Evolutionary conservation across 1,140 invertebrate genomes (phyloP).

Genomic region (Macrobrachium nipponense): DNA sequence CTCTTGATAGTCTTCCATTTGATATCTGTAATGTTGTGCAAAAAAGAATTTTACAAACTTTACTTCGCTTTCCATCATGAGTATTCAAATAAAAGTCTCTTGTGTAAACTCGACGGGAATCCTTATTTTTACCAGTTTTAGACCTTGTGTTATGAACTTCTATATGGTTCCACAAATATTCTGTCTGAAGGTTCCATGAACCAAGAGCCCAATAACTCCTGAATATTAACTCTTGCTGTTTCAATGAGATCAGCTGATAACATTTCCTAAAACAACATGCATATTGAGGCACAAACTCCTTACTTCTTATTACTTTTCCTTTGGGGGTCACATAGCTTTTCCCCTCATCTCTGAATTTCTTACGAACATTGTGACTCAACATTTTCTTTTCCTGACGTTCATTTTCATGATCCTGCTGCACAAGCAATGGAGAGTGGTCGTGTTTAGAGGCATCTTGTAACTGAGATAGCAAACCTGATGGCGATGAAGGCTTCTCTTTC

Average conservation of each 20-base stretch:
- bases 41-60: slow-evolving; percentile 10
- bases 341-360: slow-evolving; percentile 11
- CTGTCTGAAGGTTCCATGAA: slow-evolving; percentile 27
- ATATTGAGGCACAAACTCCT: slow-evolving; percentile 15
- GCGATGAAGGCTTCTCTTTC: no score
- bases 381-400: background rate
- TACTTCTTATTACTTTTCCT: slow-evolving; percentile 4
- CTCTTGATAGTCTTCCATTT: slow-evolving; percentile 19
- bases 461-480: no score
- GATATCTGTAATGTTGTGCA: slow-evolving; percentile 12
- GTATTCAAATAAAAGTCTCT: background rate
- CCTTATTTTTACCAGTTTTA: background rate
- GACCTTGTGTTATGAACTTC: background rate
- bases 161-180: slow-evolving; percentile 24
- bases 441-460: background rate
- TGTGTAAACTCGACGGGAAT: slow-evolving; percentile 1
- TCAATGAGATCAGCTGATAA: background rate
- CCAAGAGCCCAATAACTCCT: slow-evolving; percentile 6
- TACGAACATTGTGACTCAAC: background rate
- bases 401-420: background rate
- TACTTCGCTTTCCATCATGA: background rate
- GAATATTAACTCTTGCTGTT: slow-evolving; percentile 27
- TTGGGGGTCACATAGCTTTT: background rate
- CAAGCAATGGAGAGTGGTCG: no score
- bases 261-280: slow-evolving; percentile 8